Evolutionary conservation across 2,888 invertebrate species (phyloP).

Genomic region (Endotricha flammealis): DNA sequence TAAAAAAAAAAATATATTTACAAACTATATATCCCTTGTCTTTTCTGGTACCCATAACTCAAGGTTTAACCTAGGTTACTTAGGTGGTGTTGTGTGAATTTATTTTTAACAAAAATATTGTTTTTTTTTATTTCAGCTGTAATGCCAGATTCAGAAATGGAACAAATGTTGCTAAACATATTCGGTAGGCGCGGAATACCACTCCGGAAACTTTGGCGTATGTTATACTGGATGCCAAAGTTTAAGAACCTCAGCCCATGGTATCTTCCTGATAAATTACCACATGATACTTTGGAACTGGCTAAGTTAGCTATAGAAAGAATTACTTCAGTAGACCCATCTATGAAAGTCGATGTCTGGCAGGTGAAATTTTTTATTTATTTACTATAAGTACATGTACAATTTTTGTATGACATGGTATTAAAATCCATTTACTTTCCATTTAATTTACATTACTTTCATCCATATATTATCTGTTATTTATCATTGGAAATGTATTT

Average conservation of each 20-base stretch:
- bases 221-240: constrained; percentile 96
- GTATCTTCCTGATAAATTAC: constrained; percentile 87
- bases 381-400: background rate
- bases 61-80: too few species aligned
- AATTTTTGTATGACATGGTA: too few species aligned
- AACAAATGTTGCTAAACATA: constrained; percentile 86
- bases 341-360: constrained; percentile 81
- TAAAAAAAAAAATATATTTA: too few species aligned
- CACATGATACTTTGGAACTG: constrained; percentile 85
- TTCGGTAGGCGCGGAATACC: constrained; percentile 90
- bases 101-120: constrained; percentile 10
- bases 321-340: constrained; percentile 89
- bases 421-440: too few species aligned
- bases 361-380: constrained; percentile 59
- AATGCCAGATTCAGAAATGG: constrained; percentile 93
- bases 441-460: too few species aligned
- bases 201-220: constrained; percentile 85
- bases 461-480: too few species aligned
- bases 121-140: constrained; percentile 79
- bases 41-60: too few species aligned
- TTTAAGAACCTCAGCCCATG: constrained; percentile 94
- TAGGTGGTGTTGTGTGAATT: too few species aligned
- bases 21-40: too few species aligned
- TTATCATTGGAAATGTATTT: too few species aligned
- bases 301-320: constrained; percentile 90